These are phyloP conservation scores for Epizoanthus ramosus DNA, from an alignment of 92 coral and sea anemone genomes.

Conservation along the genomic window DNA sequence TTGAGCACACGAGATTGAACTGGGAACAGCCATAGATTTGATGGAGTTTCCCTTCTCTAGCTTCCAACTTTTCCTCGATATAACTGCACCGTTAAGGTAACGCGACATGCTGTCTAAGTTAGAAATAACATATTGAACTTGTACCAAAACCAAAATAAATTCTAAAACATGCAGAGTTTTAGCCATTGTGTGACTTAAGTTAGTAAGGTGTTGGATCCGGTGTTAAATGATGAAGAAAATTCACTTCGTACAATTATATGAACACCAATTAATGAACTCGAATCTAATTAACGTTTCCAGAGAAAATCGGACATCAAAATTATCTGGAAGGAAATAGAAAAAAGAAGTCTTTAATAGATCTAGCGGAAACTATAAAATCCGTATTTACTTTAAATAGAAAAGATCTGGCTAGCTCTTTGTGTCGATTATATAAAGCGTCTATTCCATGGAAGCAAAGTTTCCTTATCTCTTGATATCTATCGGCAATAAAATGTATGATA, in stretches of 20 bases:
- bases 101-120: background rate
- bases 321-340: background rate
- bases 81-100: background rate
- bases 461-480: slow-evolving; percentile 1
- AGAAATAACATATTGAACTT: background rate
- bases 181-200: background rate
- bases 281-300: background rate
- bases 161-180: background rate
- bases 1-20: slow-evolving; percentile 16
- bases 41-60: background rate
- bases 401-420: background rate
- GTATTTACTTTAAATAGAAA: background rate
- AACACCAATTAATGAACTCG: background rate
- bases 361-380: slow-evolving; percentile 17
- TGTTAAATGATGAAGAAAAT: background rate
- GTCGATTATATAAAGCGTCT: background rate
- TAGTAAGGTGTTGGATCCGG: background rate
- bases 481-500: background rate
- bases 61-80: background rate
- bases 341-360: background rate
- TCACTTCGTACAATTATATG: background rate
- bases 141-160: background rate
- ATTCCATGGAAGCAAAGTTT: background rate
- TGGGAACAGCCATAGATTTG: slow-evolving; percentile 2
- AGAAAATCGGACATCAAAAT: background rate